A percentile compares a stretch with the other conserved stretches of the same genome.
phyloP scores from a whole-genome alignment of 2,113 vertebrate species.

The Gopherus evgoodei region DNA sequence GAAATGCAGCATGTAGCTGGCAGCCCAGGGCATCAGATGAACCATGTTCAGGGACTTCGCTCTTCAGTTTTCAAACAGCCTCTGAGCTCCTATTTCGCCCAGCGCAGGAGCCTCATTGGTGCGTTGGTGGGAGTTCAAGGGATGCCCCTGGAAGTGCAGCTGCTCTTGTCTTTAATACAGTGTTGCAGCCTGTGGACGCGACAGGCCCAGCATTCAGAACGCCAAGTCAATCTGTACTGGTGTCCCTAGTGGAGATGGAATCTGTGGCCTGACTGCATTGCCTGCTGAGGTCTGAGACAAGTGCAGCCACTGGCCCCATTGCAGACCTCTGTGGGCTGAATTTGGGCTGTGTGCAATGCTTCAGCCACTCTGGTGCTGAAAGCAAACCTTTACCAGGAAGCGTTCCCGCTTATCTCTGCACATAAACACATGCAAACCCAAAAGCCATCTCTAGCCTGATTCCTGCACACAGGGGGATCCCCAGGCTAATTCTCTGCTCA shows the following conservation, averaged over 20 bases:
- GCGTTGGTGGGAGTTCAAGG: background rate
- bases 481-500: conserved; percentile 10
- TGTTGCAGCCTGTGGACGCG: background rate
- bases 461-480: background rate
- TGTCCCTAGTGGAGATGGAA: fast-evolving
- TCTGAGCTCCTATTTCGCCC: background rate
- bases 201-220: fast-evolving
- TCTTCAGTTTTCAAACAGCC: background rate
- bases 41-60: background rate
- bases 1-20: background rate
- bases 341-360: background rate
- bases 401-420: background rate
- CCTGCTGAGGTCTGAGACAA: background rate
- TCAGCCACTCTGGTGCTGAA: background rate
- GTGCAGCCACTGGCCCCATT: background rate
- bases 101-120: background rate
- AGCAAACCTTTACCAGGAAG: background rate
- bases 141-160: background rate
- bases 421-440: background rate
- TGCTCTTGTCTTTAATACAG: background rate
- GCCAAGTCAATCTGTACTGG: background rate
- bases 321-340: background rate
- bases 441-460: background rate
- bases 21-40: background rate
- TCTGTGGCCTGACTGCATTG: background rate